Percentiles rank a stretch among this genome's conserved stretches.
phyloP scores from a whole-genome alignment of 2,888 invertebrate genomes.

The Pollenia griseotomentosa region DNA sequence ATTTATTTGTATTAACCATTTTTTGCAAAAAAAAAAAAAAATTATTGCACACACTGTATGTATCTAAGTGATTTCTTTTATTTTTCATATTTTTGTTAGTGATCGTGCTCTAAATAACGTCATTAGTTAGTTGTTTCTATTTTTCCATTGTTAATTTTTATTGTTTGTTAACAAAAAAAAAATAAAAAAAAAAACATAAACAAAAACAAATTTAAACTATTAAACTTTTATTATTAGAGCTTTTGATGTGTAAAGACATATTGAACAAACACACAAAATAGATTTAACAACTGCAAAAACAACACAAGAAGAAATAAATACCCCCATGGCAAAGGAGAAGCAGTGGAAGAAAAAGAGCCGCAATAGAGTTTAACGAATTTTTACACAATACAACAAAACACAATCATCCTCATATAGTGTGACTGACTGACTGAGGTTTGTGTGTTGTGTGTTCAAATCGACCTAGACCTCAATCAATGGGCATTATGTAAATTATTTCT shows the following conservation, averaged over 20 bases:
- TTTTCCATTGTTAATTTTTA: slow-evolving; percentile 45
- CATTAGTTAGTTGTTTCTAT: slow-evolving; percentile 43
- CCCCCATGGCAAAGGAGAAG: slow-evolving; percentile 5
- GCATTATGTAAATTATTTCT: slow-evolving; percentile 75
- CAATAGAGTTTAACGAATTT: slow-evolving; percentile 63
- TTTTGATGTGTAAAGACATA: slow-evolving; percentile 39
- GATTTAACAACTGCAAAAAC: slow-evolving; percentile 35
- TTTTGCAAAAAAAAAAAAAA: not conserved
- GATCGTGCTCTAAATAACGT: slow-evolving; percentile 66
- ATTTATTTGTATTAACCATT: too few relatives aligned
- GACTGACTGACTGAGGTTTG: not conserved
- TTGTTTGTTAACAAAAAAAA: slow-evolving; percentile 54
- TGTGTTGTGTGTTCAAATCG: slow-evolving; percentile 76
- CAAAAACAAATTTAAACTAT: not conserved
- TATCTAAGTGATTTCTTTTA: not conserved
- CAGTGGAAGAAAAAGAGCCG: slow-evolving; percentile 31
- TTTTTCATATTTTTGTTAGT: slow-evolving; percentile 4
- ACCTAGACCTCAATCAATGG: slow-evolving; percentile 83
- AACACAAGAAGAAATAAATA: slow-evolving; percentile 5
- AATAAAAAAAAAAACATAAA: slow-evolving; percentile 1
- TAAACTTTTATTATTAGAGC: slow-evolving; percentile 16
- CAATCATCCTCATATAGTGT: not conserved
- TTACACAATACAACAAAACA: slow-evolving; percentile 58
- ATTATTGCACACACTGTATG: slow-evolving; percentile 7
- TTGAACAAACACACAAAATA: slow-evolving; percentile 37